Percentiles rank a stretch among this genome's conserved stretches.
phyloP scores from a whole-genome alignment of 2,113 vertebrate species.

The Corythornis vintsioides region DNA sequence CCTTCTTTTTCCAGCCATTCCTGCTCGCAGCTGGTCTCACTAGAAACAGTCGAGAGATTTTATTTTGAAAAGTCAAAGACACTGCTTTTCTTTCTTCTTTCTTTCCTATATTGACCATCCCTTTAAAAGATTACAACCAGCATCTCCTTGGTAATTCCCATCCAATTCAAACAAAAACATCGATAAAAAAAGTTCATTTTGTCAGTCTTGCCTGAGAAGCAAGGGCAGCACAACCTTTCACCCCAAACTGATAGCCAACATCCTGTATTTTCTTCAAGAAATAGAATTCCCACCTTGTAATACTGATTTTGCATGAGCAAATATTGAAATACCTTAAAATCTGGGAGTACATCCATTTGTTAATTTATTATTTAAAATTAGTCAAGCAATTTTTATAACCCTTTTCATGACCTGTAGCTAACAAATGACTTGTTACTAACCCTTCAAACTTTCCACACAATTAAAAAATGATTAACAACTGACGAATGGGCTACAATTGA shows the following conservation, averaged over 20 bases:
- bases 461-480: slow-evolving; percentile 73
- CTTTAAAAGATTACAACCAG: not conserved
- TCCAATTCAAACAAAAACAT: not conserved
- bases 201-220: not conserved
- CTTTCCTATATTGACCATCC: not conserved
- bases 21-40: slow-evolving; percentile 47
- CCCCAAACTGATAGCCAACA: not conserved
- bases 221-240: not conserved
- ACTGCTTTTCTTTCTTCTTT: not conserved
- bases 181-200: not conserved
- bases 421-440: slow-evolving; percentile 72
- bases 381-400: slow-evolving; percentile 62
- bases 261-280: not conserved
- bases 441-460: slow-evolving; percentile 72
- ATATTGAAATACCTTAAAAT: slow-evolving; percentile 2
- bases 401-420: slow-evolving; percentile 67
- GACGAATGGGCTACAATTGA: slow-evolving; percentile 68
- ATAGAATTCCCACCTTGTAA: not conserved
- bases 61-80: not conserved
- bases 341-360: not conserved
- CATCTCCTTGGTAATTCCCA: not conserved
- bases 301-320: not conserved
- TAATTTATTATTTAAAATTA: slow-evolving; percentile 69
- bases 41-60: slow-evolving; percentile 27
- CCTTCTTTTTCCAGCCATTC: slow-evolving; percentile 24